Conservation (phyloP, 2,888 invertebrate species). For the Brachypalpus laphriformis region DNA sequence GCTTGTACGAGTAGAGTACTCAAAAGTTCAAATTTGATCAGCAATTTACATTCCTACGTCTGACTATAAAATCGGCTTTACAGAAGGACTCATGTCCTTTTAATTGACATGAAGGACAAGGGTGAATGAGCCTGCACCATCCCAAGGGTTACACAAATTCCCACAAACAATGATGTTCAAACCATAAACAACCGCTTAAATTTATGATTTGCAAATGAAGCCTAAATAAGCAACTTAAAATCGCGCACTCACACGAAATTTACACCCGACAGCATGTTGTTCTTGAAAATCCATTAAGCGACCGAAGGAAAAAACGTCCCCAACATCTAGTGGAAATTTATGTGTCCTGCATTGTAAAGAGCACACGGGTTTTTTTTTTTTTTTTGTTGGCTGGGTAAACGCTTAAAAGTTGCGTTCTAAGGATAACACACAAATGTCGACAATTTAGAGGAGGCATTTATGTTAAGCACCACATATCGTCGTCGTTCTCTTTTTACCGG, state of each 20-base stretch:
- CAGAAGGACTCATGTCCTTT: too few species aligned
- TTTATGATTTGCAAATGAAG: constrained; percentile 19
- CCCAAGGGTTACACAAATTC: neutral
- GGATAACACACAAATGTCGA: constrained; percentile 46
- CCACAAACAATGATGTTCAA: neutral
- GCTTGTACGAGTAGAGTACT: too few species aligned
- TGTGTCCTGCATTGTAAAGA: constrained; percentile 2
- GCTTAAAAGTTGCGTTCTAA: constrained; percentile 44
- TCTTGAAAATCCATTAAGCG: neutral
- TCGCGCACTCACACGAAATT: neutral
- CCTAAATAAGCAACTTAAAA: constrained; percentile 11
- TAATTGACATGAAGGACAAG: too few species aligned
- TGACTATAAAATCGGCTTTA: too few species aligned
- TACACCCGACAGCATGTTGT: neutral
- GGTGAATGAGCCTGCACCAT: neutral
- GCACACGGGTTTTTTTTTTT: neutral
- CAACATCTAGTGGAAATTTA: neutral
- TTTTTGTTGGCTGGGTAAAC: neutral
- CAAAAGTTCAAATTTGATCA: too few species aligned
- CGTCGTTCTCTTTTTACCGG: neutral
- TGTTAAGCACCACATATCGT: constrained; percentile 17
- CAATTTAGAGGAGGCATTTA: constrained; percentile 49
- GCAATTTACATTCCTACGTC: too few species aligned
- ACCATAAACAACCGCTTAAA: neutral
- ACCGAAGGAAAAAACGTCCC: neutral